Evolutionary conservation across 1,140 invertebrate genomes (phyloP).

Genomic region (Camponotus floridanus): DNA sequence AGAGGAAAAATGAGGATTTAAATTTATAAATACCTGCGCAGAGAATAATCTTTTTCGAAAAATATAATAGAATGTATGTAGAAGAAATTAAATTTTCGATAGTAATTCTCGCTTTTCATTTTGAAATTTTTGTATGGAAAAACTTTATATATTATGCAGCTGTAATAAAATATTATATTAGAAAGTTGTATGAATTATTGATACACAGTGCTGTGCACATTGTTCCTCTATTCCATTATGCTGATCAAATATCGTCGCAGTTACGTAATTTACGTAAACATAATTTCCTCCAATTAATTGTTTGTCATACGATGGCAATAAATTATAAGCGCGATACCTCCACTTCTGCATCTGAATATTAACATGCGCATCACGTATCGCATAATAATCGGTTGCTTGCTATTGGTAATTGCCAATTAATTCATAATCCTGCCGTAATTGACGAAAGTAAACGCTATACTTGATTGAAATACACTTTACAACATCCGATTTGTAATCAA

Average conservation of each 20-base stretch:
- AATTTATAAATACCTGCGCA: not conserved
- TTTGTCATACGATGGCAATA: not conserved
- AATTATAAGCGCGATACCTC: not conserved
- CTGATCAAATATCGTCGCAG: slow-evolving; percentile 36
- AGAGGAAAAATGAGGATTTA: not conserved
- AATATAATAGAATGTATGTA: not conserved
- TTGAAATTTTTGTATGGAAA: not conserved
- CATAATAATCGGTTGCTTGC: slow-evolving; percentile 43
- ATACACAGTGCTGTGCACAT: not conserved
- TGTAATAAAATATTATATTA: not conserved
- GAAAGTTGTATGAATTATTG: not conserved
- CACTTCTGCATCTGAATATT: not conserved
- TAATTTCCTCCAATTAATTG: slow-evolving; percentile 50
- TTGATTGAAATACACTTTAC: slow-evolving; percentile 45
- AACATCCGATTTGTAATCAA: slow-evolving; percentile 2
- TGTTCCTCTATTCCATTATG: slow-evolving; percentile 41
- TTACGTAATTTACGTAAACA: slow-evolving; percentile 49
- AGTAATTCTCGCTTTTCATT: not conserved
- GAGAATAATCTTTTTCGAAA: not conserved
- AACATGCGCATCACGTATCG: slow-evolving; percentile 3
- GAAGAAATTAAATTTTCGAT: slow-evolving; percentile 22
- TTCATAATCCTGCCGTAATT: slow-evolving; percentile 54
- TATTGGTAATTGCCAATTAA: slow-evolving; percentile 59
- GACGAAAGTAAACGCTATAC: slow-evolving; percentile 21
- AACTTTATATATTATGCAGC: not conserved